These are phyloP conservation scores for Hyalella azteca DNA, from an alignment of 2,888 invertebrate genomes.

Conservation along the genomic window DNA sequence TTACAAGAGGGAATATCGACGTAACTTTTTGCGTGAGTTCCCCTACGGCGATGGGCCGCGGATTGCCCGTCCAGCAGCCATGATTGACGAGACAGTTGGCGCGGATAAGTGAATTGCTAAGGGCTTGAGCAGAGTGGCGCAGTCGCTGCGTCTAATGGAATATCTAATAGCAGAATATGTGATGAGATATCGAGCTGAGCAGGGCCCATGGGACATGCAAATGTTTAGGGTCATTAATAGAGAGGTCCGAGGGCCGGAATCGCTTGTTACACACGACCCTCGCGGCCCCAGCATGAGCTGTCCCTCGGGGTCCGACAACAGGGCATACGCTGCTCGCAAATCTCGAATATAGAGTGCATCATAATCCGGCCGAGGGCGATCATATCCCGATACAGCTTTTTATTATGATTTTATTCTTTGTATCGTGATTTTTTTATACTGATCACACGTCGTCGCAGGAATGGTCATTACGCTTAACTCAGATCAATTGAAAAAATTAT, in stretches of 20 bases:
- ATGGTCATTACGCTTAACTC: too few species aligned
- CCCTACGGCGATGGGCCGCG: not conserved
- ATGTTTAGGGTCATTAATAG: constrained; percentile 27
- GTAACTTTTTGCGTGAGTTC: too few species aligned
- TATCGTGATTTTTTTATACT: too few species aligned
- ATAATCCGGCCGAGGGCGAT: too few species aligned
- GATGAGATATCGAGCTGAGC: constrained; percentile 21
- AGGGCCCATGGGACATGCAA: constrained; percentile 27
- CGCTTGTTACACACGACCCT: constrained; percentile 24
- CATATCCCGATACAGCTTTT: too few species aligned
- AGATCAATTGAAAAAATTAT: too few species aligned
- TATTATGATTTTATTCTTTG: too few species aligned
- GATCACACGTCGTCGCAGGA: too few species aligned
- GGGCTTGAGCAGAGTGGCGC: constrained; percentile 1
- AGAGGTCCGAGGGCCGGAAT: constrained; percentile 30
- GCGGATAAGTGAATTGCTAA: constrained; percentile 17
- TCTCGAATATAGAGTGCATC: constrained; percentile 21
- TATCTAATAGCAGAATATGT: constrained; percentile 19
- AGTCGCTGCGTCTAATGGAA: constrained; percentile 29
- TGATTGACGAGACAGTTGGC: constrained; percentile 20
- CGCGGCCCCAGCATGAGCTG: not conserved
- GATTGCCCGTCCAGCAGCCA: not conserved
- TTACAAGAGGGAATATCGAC: too few species aligned
- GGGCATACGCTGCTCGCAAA: not conserved
- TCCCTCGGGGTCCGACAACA: not conserved